Conservation (phyloP, 2,797 vertebrate genomes). For the Menidia menidia region DNA sequence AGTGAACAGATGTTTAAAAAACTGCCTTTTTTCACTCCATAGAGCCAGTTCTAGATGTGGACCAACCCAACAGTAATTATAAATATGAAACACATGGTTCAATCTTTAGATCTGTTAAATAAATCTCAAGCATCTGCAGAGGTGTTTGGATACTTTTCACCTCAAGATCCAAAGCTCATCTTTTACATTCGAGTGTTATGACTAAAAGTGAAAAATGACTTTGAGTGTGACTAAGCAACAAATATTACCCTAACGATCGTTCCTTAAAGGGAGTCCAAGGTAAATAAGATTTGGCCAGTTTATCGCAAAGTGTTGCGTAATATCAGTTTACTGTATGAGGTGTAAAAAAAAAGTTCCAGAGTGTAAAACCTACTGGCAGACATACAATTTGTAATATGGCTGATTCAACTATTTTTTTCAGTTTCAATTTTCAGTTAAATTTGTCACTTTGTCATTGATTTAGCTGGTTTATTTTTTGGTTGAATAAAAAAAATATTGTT, state of each 20-base stretch:
- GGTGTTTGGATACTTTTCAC: constrained; percentile 9
- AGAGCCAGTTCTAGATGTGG: constrained; percentile 17
- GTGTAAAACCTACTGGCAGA: not conserved
- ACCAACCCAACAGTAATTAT: constrained; percentile 23
- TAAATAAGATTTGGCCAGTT: not conserved
- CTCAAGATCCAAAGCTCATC: constrained; percentile 6
- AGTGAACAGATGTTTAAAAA: constrained; percentile 55
- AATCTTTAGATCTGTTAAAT: constrained; percentile 16
- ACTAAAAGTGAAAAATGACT: constrained; percentile 17
- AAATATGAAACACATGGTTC: constrained; percentile 18
- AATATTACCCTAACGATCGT: not conserved
- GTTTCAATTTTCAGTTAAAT: no score
- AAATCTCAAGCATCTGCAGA: constrained; percentile 42
- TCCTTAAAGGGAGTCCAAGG: not conserved
- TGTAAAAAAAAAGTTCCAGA: not conserved
- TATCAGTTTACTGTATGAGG: not conserved
- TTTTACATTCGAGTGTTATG: constrained; percentile 17
- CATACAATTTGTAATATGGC: not conserved
- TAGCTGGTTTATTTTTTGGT: no score
- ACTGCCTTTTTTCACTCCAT: constrained; percentile 27
- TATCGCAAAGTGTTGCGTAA: not conserved
- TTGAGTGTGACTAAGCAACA: not conserved
- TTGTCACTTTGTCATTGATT: no score
- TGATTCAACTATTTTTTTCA: no score
- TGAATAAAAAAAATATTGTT: no score